Evolutionary conservation across 2,888 invertebrate genomes (phyloP), one percentile per base, ranked within the genome.

Genomic region (Dolichopus griseipennis): DNA sequence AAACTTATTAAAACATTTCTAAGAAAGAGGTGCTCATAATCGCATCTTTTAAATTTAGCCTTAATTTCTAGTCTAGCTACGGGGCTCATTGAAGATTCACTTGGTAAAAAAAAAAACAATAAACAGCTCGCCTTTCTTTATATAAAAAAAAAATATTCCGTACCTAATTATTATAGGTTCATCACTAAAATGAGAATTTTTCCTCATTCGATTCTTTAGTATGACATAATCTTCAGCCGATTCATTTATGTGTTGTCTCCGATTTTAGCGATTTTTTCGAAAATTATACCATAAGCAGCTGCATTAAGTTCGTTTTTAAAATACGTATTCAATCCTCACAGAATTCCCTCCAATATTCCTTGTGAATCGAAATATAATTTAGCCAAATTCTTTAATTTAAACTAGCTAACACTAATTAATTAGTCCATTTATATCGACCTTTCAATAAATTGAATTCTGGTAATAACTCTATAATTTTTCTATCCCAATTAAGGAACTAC

Each of bases 221-320:
- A 64, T 22, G 4, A 64, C 9, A 64, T 64, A 64, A 15, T 64
- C 15, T 64, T 64, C 12, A 18, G 27, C 27, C 18, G 64, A 7
- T 64, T 64, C 64, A 33, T 64, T 64, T n/a, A 7, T 33, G 9
- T 64, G 64, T 34, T 64, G 64, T n/a, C 34, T 64, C n/a, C 64
- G 6, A 33, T 64, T 64, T 15, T 64, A n/a, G 27, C 18, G n/a
- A 64, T 27, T 64, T 1, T n/a, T n/a, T n/a, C n/a, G n/a, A n/a
- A n/a, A n/a, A n/a, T n/a, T 33, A n/a, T 33, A 15, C 34, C 34
- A 7, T 33, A 33, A 15, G 34, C 64, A 8, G 64, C 34, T 33
- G 10, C 64, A 64, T 64, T 64, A 15, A 1, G n/a, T 18, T 34
- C 18, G 6, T 34, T 33, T n/a, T 15, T 64, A n/a, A 64, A 64